Percentiles rank a stretch among this genome's conserved stretches.
These are phyloP conservation scores for Cryptotis parvus DNA, from an alignment of 2,113 vertebrate genomes.

Conservation along the genomic window DNA sequence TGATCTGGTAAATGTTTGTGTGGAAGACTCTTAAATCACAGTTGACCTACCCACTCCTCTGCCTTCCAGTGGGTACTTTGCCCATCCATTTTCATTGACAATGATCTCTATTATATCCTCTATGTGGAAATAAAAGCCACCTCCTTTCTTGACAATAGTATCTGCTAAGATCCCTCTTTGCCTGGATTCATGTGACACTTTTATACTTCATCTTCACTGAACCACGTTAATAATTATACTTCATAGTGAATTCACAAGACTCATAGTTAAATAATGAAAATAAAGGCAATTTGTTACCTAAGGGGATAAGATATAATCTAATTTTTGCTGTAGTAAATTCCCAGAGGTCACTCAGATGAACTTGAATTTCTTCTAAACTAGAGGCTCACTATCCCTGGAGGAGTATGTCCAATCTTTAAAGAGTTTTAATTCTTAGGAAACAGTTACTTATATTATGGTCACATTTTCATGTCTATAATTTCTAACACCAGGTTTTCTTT, in stretches of 20 bases:
- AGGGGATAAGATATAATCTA: background rate
- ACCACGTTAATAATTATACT: background rate
- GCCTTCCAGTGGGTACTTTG: rapidly evolving
- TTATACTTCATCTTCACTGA: background rate
- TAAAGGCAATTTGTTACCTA: background rate
- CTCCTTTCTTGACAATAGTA: background rate
- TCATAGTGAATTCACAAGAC: background rate
- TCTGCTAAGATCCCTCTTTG: background rate
- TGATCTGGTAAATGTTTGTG: background rate
- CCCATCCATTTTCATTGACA: background rate
- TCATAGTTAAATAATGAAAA: background rate
- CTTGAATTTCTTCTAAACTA: background rate
- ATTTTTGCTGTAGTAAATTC: background rate
- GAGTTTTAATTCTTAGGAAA: conserved; percentile 18
- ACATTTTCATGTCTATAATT: background rate
- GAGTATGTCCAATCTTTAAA: background rate
- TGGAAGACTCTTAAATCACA: background rate
- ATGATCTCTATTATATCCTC: background rate
- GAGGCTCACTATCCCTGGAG: background rate
- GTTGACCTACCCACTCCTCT: too few relatives aligned
- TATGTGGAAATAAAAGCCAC: background rate
- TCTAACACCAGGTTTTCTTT: background rate
- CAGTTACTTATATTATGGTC: background rate
- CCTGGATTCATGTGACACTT: background rate
- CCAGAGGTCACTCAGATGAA: background rate